Evolutionary conservation across 2,113 vertebrate species (phyloP).

Genomic region (Megatriorchis doriae): DNA sequence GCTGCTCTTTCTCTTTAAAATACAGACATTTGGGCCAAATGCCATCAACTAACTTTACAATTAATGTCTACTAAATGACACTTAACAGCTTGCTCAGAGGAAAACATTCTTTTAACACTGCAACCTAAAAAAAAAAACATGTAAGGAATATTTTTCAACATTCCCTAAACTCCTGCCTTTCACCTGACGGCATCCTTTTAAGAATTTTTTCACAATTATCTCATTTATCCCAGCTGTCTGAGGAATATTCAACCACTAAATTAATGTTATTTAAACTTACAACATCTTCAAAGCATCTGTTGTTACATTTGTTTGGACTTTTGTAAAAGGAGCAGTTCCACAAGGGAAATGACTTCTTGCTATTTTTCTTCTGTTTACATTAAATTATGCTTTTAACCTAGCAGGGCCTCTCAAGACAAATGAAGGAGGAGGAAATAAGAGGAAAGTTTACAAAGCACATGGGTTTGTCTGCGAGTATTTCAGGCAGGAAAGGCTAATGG

Average conservation of each 20-base stretch:
- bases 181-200: conserved; percentile 58
- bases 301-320: background rate
- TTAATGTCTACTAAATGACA: conserved; percentile 63
- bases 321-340: background rate
- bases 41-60: conserved; percentile 61
- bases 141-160: conserved; percentile 38
- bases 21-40: conserved; percentile 49
- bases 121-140: conserved; percentile 12
- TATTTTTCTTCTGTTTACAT: background rate
- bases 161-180: conserved; percentile 26
- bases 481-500: background rate
- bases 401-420: background rate
- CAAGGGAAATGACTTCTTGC: background rate
- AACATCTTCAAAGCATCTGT: conserved; percentile 43
- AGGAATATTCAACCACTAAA: conserved; percentile 29
- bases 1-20: conserved; percentile 46
- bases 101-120: conserved; percentile 7
- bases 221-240: conserved; percentile 63
- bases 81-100: conserved; percentile 36
- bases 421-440: background rate
- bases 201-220: conserved; percentile 66
- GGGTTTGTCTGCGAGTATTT: background rate
- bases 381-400: background rate
- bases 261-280: conserved; percentile 17
- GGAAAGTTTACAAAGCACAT: background rate